phyloP scores from a whole-genome alignment of 2,113 vertebrate species.

The Pelvicachromis taeniatus region DNA sequence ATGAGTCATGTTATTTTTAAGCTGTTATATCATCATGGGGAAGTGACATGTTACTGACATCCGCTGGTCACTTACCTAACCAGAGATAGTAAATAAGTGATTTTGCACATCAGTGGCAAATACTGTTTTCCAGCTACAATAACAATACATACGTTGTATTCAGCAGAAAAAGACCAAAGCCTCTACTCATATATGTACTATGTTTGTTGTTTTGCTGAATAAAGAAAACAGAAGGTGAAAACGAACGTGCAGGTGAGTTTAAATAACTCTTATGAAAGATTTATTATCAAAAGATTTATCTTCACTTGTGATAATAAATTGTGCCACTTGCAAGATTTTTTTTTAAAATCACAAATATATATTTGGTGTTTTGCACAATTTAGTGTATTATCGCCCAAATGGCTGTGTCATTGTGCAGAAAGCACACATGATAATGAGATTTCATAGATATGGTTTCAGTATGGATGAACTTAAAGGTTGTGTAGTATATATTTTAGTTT shows the following conservation, averaged over 20 bases:
- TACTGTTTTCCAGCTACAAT: background rate
- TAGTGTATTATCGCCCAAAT: background rate
- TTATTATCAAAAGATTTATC: background rate
- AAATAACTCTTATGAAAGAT: background rate
- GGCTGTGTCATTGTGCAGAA: background rate
- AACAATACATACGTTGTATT: background rate
- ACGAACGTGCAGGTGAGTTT: background rate
- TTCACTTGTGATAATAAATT: background rate
- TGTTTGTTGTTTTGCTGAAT: background rate
- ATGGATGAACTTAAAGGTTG: background rate
- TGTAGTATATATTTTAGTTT: background rate
- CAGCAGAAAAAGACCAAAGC: background rate
- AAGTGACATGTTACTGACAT: background rate
- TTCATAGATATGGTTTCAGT: background rate
- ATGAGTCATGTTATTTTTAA: background rate
- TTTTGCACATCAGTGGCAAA: background rate
- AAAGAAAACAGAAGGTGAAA: background rate
- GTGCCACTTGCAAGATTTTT: background rate
- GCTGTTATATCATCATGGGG: background rate
- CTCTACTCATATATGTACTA: accelerated
- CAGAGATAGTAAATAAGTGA: background rate
- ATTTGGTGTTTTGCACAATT: background rate
- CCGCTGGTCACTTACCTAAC: background rate
- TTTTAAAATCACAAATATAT: background rate
- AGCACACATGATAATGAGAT: accelerated